Conservation (phyloP, 2,797 vertebrate genomes). For the Molossus alvarezi region DNA sequence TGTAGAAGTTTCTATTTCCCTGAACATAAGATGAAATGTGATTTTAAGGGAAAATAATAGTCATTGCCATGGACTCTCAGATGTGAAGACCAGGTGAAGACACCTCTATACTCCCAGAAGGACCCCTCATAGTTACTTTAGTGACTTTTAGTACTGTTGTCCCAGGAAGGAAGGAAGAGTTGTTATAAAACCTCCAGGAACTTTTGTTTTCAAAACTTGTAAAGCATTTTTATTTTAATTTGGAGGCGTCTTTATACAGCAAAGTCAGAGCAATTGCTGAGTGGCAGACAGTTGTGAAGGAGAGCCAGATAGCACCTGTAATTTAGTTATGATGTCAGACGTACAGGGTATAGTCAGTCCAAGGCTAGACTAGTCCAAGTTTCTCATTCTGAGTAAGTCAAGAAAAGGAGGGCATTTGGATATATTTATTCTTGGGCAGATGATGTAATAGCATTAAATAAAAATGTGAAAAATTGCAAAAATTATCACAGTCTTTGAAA, state of each 20-base stretch:
- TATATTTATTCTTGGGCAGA: constrained; percentile 52
- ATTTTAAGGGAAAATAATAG: constrained; percentile 18
- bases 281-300: neutral
- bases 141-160: neutral
- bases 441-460: constrained; percentile 1
- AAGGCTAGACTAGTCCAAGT: neutral
- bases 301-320: neutral
- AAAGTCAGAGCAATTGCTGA: constrained; percentile 19
- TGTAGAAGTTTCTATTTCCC: neutral
- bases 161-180: neutral
- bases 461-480: neutral
- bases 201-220: neutral
- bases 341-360: neutral
- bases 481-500: constrained; percentile 7
- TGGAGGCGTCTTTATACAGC: neutral
- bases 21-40: neutral
- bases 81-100: neutral
- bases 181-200: constrained; percentile 8
- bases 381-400: constrained; percentile 39
- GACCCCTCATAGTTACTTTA: neutral
- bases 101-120: neutral
- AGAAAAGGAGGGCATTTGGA: neutral
- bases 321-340: neutral
- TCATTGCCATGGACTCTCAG: neutral
- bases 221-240: constrained; percentile 33